Base-by-base conservation (phyloP, 2,797 vertebrate genomes). In the Anguilla megastoma region DNA sequence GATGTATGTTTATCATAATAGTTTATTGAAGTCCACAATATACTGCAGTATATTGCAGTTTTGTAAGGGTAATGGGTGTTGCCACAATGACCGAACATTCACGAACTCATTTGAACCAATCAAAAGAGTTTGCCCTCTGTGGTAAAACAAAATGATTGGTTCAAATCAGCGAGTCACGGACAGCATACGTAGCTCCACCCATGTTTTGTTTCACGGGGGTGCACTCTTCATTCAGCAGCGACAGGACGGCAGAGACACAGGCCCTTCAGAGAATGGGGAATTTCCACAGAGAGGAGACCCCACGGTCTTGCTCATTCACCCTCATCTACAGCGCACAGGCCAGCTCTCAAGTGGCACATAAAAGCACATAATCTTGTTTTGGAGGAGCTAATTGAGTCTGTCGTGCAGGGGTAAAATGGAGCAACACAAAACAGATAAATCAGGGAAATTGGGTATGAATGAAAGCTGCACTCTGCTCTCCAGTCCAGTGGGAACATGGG, bases 311-410 rank as follows among this genome's bases (percentile, higher is more conserved):
- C 88, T 90, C 86, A 90, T 91, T 92, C 85, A 89, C 88, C 87
- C 87, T 56, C 93, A 91, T 90, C 91, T 84, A 87, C 86, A 87
- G 91, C 91, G 92, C 91, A 90, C 91, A 92, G 89, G 86, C 89
- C 45, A 48, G 87, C 89, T 94, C 92, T 94, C 92, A 94, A 94
- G 93, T 91, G 92, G 87, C 91, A 92, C 91, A 93, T 94, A 93
- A 95, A 94, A 94, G 89, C 91, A 91, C 91, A 93, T 95, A 94
- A 93, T 94, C 92, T 90, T 89, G 91, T 92, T 93, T 91, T 91
- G 90, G 89, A 94, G 91, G 92, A 92, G 89, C 3, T 89, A 92
- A 94, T 95, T 95, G 93, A 95, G 91, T 91, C 90, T 90, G 92
- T 89, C 93, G 91, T 93, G 92, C 90, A 89, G 91, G 90, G 86